phyloP scores from a whole-genome alignment of 2,113 vertebrate species.

The Zosterops japonicus region DNA sequence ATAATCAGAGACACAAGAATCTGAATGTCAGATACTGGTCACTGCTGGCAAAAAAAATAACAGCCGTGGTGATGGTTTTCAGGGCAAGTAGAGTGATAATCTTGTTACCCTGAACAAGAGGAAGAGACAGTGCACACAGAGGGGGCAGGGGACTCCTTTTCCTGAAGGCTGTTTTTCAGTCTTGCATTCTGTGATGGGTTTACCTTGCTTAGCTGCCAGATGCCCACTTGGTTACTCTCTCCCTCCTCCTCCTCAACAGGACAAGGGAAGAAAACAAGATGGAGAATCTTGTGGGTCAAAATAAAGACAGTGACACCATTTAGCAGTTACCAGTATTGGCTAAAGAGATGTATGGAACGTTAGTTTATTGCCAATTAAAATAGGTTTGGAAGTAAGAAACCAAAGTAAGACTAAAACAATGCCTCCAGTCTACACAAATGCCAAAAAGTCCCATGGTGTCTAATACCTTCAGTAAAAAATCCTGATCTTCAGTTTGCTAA shows the following conservation, averaged over 20 bases:
- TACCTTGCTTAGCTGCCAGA: background rate
- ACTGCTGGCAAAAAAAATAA: background rate
- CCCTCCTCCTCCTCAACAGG: background rate
- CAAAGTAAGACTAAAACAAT: background rate
- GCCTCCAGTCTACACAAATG: background rate
- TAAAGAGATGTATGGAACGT: background rate
- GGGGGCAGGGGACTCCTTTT: background rate
- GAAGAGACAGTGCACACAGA: background rate
- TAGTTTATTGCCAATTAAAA: background rate
- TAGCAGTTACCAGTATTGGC: background rate
- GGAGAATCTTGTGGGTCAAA: background rate
- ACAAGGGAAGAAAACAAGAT: background rate
- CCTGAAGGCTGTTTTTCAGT: background rate
- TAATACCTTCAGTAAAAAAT: background rate
- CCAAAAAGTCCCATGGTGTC: background rate
- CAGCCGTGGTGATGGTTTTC: background rate
- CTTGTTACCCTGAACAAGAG: background rate
- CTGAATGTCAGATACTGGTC: background rate
- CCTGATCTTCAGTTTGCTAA: background rate
- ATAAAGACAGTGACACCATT: background rate
- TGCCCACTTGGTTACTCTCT: background rate
- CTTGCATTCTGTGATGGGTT: background rate
- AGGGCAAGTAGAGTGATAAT: background rate
- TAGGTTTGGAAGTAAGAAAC: background rate
- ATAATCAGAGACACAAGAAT: background rate